Evolutionary conservation across 2,797 vertebrate genomes (phyloP), one percentile per base, ranked within the genome.

Genomic region (Pipistrellus pygmaeus): DNA sequence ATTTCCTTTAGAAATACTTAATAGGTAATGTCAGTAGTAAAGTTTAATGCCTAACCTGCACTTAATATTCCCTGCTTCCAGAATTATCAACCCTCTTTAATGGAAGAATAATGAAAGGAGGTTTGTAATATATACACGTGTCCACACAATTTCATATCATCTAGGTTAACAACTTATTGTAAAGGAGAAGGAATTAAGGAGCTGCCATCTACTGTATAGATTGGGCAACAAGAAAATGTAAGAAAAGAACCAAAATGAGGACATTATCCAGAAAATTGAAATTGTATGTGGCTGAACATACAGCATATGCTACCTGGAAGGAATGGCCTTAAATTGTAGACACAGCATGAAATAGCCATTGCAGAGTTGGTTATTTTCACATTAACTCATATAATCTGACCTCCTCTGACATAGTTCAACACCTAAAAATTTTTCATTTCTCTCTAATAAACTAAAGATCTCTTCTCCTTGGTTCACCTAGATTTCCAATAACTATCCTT

Each of bases 1-100:
- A 96, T 98, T 98, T 98, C 97, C 96, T 98, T 97, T 96, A 98
- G 94, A 97, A 96, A 97, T 97, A 97, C 97, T 98, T 98, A 98
- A 98, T 97, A 97, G 95, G 94, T 97, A 98, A 98, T 97, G 72
- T 95, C 86, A 91, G 87, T 91, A 97, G 94, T 98, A 98, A 98
- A 98, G 97, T 97, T 98, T 97, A 97, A 96, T 97, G 92, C 97
- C 96, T 97, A 85, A 90, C 94, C 87, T 97, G 93, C 94, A 95
- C 84, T 95, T 97, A 96, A 96, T 95, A 97, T 83, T 97, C 95
- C 92, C 90, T 97, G 85, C 62, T 87, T 71, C 55, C 81, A 90
- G 89, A 98, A 96, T 96, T 97, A 96, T 95, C 95, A 84, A 91
- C 90, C 60, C 23, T 95, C 91, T 91, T 93, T 95, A 95, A 93